Evolutionary conservation across 2,113 vertebrate genomes (phyloP), one percentile per base, ranked within the genome.

Genomic region (Hippoglossus stenolepis): DNA sequence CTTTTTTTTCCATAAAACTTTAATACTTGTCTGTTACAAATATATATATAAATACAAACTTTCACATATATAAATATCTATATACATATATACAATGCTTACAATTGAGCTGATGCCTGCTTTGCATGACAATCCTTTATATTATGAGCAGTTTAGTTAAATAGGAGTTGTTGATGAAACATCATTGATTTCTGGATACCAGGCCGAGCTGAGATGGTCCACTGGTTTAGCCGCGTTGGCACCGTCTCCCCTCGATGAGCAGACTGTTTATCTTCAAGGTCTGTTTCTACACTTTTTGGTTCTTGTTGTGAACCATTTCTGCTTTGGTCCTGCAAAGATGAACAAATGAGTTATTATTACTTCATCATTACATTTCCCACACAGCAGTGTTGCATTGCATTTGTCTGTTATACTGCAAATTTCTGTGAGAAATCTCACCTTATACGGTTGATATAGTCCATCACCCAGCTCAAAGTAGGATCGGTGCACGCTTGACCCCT

Each of bases 401-500:
- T 64, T 69, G 0, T 65, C 38, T 6, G 13, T 49, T 20, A 38
- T 43, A 21, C 4, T 4, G 21, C 20, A 54, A 9, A 9, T 20
- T 45, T 35, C 23, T 15, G 45, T 6, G 15, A 24, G 0, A 47
- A 57, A 13, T 26, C 82, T 78, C 65, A 94, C 93, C 77, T 85
- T 7, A 94, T 53, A 3, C 23, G 81, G 5, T 70, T 15, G 26
- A 94, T 57, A 8, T 31, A 80, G 0, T 83, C 26, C 76, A 88
- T 91, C 72, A 93, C 93, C 93, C 94, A 94, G 4, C 2, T 0
- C 38, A 73, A n/a, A 45, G 75, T 23, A 7, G 92, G 93, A 68
- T 94, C 35, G 0, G 77, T 23, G 43, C 93, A 95, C 0, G 73
- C 23, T 73, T 51, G 80, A 0, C 83, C 86, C 4, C 0, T 57